Evolutionary conservation across 2,113 vertebrate genomes (phyloP).

Genomic region (Passer montanus): DNA sequence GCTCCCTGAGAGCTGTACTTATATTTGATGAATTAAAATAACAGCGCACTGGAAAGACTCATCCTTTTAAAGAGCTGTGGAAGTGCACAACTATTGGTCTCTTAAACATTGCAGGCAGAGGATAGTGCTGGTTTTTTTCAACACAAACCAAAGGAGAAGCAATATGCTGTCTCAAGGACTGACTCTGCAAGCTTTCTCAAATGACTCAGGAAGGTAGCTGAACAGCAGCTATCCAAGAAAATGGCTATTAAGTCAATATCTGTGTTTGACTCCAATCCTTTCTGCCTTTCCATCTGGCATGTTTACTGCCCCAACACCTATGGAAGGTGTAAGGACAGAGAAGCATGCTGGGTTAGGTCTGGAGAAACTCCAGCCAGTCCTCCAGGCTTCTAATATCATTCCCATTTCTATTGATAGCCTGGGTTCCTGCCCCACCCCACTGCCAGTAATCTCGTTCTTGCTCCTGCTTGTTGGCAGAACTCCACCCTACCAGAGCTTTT

Average conservation of each 20-base stretch:
- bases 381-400: background rate
- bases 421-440: background rate
- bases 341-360: background rate
- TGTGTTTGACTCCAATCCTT: background rate
- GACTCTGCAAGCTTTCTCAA: background rate
- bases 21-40: background rate
- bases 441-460: conserved; percentile 2
- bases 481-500: conserved; percentile 12
- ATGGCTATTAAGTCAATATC: background rate
- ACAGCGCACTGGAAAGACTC: background rate
- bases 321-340: background rate
- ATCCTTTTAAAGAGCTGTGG: background rate
- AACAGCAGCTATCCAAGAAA: background rate
- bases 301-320: background rate
- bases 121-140: background rate
- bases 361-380: background rate
- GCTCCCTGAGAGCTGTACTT: background rate
- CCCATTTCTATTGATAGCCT: background rate
- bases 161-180: background rate
- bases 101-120: background rate
- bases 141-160: background rate
- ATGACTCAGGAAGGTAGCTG: background rate
- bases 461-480: conserved; percentile 19
- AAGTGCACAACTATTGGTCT: background rate
- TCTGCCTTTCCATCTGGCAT: background rate